phyloP scores from a whole-genome alignment of 2,113 vertebrate genomes.

The Dendrocopos noguchii region DNA sequence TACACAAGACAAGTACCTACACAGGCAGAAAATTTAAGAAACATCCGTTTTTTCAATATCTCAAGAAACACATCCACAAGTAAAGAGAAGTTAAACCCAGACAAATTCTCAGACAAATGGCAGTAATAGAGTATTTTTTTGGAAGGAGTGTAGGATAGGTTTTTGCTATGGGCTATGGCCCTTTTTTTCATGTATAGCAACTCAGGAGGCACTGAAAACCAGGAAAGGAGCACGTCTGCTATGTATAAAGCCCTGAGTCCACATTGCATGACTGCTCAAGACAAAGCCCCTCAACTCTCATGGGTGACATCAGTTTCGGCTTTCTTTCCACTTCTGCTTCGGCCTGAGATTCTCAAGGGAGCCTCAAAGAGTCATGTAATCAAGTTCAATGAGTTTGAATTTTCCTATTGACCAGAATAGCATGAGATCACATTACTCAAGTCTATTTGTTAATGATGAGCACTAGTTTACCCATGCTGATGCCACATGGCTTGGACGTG shows the following conservation, averaged over 20 bases:
- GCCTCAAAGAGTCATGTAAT: constrained; percentile 7
- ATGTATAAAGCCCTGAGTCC: neutral
- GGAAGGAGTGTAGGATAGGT: neutral
- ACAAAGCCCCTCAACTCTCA: neutral
- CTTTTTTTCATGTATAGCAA: neutral
- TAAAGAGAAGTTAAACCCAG: neutral
- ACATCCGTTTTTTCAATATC: neutral
- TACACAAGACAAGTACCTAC: neutral
- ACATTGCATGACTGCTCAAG: neutral
- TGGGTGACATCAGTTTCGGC: neutral
- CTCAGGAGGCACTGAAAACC: neutral
- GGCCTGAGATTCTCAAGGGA: constrained; percentile 40
- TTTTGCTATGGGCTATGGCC: neutral
- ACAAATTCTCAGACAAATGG: neutral
- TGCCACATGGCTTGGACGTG: neutral
- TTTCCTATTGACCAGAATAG: constrained; percentile 65
- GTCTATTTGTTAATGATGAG: constrained; percentile 23
- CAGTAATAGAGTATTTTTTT: neutral
- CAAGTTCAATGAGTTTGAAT: constrained; percentile 7
- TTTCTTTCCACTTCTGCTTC: constrained; percentile 2
- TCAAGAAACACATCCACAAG: neutral
- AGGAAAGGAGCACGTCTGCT: neutral
- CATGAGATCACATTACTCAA: constrained; percentile 46
- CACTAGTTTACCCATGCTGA: neutral
- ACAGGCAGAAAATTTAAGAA: neutral